Base-by-base conservation (phyloP, 2,888 invertebrate genomes). In the Siphlonurus alternatus region DNA sequence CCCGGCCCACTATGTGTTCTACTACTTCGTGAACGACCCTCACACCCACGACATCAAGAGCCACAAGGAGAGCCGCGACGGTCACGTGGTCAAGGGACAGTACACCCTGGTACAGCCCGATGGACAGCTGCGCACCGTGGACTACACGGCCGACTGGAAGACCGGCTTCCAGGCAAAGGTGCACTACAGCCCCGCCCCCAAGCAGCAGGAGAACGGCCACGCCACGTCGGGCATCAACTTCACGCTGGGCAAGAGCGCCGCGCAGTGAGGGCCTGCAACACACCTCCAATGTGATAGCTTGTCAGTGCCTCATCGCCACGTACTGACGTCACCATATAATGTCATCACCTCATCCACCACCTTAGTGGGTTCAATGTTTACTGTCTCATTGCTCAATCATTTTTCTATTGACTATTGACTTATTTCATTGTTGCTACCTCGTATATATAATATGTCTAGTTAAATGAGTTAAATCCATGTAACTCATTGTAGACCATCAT, bases 71-170 rank as follows among this genome's bases (percentile, higher is more conserved):
- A 23, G 23, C 10, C n/a, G 60, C 23, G 60, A 60, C 23, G 60
- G 60, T 15, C 23, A 24, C 60, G 60, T 60, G 22, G 60, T 60
- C 2, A 60, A 18, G 7, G 60, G 60, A 2, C 60, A 60, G 24
- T 60, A 60, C 60, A 60, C 19, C 23, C 23, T 60, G n/a, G 60
- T 60, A 3, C 60, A 60, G 20, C 60, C 60, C 15, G 60, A 60
- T 20, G 60, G 60, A 18, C 18, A 22, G 3, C 22, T 60, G 24
- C 60, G 60, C 23, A 24, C 24, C 23, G 60, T 60, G 2, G 60
- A 60, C 19, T 60, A 60, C 60, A 60, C 22, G 18, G 60, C 60
- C 2, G 22, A 60, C 24, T n/a, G 23, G 18, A 60, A 60, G n/a
- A 23, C 23, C 2, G 22, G 22, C 7, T 23, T 23, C 23, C 22